Conservation (phyloP, 1,140 invertebrate species). For the Agraylea sexmaculata region DNA sequence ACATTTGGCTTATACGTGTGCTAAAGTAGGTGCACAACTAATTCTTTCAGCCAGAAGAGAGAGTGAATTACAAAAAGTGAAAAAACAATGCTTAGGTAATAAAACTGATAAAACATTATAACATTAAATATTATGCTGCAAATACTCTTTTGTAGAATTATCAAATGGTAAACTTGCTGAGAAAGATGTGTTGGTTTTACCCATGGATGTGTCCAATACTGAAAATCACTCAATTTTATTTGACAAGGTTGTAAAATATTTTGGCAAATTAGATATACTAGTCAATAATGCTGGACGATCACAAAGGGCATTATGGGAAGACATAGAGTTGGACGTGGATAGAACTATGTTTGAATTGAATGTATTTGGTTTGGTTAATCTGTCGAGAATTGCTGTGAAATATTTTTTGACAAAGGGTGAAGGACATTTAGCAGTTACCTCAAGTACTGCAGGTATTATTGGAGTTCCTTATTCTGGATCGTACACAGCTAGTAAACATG, state of each 20-base stretch:
- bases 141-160: constrained; percentile 23
- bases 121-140: constrained; percentile 15
- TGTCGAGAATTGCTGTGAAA: constrained; percentile 54
- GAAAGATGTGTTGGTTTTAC: constrained; percentile 55
- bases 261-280: constrained; percentile 63
- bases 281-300: constrained; percentile 75
- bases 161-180: constrained; percentile 40
- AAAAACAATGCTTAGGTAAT: constrained; percentile 54
- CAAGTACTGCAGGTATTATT: constrained; percentile 58
- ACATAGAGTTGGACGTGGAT: constrained; percentile 66
- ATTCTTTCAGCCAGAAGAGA: constrained; percentile 64
- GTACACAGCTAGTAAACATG: constrained; percentile 72
- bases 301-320: constrained; percentile 65
- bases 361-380: constrained; percentile 61
- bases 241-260: constrained; percentile 54
- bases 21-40: constrained; percentile 56
- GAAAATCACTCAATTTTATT: constrained; percentile 51
- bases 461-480: constrained; percentile 60
- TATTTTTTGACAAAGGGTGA: constrained; percentile 47
- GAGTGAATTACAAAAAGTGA: constrained; percentile 63
- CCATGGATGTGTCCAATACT: constrained; percentile 57
- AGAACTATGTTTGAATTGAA: constrained; percentile 70
- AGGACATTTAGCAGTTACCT: constrained; percentile 63
- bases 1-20: constrained; percentile 57
- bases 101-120: constrained; percentile 18